Conservation (phyloP, 2,113 vertebrate genomes). For the Choloepus hoffmanni region DNA sequence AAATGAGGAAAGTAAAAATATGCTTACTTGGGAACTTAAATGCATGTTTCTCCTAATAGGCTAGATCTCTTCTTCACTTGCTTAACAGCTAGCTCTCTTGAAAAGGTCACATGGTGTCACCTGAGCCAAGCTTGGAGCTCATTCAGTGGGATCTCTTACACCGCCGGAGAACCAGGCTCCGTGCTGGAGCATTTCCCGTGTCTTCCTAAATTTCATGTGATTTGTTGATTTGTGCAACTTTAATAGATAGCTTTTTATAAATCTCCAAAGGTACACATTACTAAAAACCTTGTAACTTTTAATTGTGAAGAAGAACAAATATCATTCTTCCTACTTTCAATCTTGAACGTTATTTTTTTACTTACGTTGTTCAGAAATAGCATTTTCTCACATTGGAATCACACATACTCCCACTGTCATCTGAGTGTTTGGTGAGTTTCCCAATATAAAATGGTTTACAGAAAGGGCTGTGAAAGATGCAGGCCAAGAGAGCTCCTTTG, state of each 20-base stretch:
- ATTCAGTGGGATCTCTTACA: accelerated
- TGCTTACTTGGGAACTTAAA: not conserved
- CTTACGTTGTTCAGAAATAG: not conserved
- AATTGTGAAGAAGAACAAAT: not conserved
- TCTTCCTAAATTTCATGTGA: not conserved
- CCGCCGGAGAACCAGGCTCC: accelerated
- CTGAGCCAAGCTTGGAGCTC: accelerated
- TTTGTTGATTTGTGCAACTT: not conserved
- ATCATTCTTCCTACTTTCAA: not conserved
- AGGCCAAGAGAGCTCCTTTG: not conserved
- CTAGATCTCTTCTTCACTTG: accelerated
- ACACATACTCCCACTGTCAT: accelerated
- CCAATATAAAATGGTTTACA: not conserved
- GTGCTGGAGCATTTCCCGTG: accelerated
- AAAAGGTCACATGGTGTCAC: not conserved
- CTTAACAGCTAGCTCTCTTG: no score
- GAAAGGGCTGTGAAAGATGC: not conserved
- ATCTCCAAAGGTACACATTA: not conserved
- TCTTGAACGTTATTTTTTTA: not conserved
- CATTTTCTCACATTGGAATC: not conserved
- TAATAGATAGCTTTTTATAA: not conserved
- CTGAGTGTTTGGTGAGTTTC: not conserved
- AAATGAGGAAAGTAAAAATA: not conserved
- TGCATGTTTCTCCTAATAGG: not conserved
- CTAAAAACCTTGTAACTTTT: not conserved